These are phyloP conservation scores for Drosophila murphyi DNA, from an alignment of 1,140 invertebrate species.

Conservation along the genomic window DNA sequence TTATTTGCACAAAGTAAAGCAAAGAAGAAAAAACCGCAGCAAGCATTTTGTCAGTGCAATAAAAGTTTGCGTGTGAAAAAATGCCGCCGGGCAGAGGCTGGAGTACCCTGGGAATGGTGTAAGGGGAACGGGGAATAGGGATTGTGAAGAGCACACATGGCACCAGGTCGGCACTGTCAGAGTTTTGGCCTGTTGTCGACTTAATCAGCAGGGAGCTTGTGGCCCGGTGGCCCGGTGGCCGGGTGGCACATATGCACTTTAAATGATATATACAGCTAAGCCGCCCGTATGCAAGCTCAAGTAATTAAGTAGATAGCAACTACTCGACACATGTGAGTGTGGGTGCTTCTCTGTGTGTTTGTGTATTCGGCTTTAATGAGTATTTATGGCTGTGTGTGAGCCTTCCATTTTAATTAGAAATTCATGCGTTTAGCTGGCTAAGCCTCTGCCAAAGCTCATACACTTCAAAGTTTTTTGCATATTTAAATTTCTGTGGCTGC, in stretches of 20 bases:
- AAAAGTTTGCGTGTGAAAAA: conserved; percentile 82
- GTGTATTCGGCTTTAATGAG: conserved; percentile 55
- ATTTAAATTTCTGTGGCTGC: conserved; percentile 24
- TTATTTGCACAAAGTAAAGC: conserved; percentile 52
- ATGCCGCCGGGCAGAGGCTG: conserved; percentile 49
- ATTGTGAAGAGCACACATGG: background rate
- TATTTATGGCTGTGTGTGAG: conserved; percentile 54
- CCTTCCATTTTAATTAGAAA: conserved; percentile 72
- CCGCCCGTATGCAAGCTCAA: conserved; percentile 35
- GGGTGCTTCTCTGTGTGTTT: background rate
- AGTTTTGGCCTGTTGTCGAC: conserved; percentile 46
- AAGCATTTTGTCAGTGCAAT: conserved; percentile 80
- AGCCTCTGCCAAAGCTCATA: conserved; percentile 35
- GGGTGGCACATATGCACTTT: conserved; percentile 72
- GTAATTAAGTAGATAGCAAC: conserved; percentile 77
- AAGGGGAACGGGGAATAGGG: background rate
- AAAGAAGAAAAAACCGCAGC: conserved; percentile 53
- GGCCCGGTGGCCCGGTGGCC: conserved; percentile 1
- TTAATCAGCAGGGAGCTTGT: conserved; percentile 71
- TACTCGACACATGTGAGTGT: conserved; percentile 11
- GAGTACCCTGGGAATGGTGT: too few relatives aligned
- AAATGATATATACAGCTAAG: conserved; percentile 74
- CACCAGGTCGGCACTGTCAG: background rate
- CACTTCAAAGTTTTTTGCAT: conserved; percentile 32
- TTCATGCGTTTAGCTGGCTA: conserved; percentile 59